Percentiles rank a stretch among this genome's conserved stretches.
phyloP scores from a whole-genome alignment of 2,797 vertebrate genomes.

The Pipistrellus kuhlii region DNA sequence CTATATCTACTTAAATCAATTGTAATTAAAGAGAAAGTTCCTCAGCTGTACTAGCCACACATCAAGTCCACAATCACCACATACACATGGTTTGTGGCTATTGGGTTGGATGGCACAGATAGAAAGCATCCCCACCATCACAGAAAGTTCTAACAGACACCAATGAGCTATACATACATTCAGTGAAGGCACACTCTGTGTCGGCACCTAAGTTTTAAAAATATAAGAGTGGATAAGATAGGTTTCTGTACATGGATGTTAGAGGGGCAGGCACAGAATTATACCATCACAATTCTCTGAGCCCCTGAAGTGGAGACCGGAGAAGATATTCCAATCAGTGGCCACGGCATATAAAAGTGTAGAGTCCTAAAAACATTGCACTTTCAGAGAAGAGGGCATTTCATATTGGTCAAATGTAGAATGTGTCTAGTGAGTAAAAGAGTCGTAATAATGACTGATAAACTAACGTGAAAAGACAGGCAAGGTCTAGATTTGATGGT shows the following conservation, averaged over 20 bases:
- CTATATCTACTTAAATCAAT: background rate
- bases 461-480: background rate
- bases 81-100: background rate
- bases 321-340: background rate
- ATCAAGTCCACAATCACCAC: background rate
- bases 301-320: background rate
- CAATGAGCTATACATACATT: background rate
- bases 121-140: background rate
- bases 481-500: background rate
- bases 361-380: background rate
- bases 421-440: background rate
- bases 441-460: background rate
- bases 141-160: background rate
- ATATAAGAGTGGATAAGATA: background rate
- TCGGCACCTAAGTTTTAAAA: background rate
- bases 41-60: background rate
- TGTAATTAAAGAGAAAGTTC: background rate
- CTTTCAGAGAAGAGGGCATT: background rate
- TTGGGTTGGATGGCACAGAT: background rate
- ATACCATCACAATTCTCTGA: background rate
- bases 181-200: background rate
- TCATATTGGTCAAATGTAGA: background rate
- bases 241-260: background rate
- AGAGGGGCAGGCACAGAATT: background rate
- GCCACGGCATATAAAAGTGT: background rate